A percentile compares a stretch with the other conserved stretches of the same genome.
These are phyloP conservation scores for Pararge aegeria DNA, from an alignment of 1,140 invertebrate species.

Conservation along the genomic window DNA sequence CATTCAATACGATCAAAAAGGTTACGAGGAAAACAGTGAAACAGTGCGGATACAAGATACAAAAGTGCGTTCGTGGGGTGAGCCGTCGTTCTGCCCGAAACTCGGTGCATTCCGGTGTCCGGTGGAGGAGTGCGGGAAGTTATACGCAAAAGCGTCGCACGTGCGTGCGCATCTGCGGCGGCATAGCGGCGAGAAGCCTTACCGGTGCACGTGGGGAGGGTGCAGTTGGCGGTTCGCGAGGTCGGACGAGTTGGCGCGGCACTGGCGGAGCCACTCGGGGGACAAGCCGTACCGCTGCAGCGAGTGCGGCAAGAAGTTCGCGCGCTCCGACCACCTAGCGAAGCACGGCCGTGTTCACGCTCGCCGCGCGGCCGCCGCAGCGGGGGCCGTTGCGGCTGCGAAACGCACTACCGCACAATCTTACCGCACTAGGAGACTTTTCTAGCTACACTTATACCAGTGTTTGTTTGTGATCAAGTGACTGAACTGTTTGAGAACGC, in stretches of 20 bases:
- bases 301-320: constrained; percentile 92
- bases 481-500: neutral
- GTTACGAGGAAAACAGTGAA: constrained; percentile 21
- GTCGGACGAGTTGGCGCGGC: constrained; percentile 94
- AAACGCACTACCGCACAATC: constrained; percentile 30
- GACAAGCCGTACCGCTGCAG: constrained; percentile 90
- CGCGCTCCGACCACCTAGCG: constrained; percentile 93
- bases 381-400: constrained; percentile 49
- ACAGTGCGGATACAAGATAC: constrained; percentile 33
- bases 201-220: constrained; percentile 92
- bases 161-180: constrained; percentile 95
- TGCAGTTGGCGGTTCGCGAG: constrained; percentile 96
- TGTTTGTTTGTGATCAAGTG: constrained; percentile 1
- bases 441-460: constrained; percentile 5
- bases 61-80: constrained; percentile 54
- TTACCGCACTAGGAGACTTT: constrained; percentile 35
- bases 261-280: constrained; percentile 90
- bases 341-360: constrained; percentile 93
- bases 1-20: constrained; percentile 32
- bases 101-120: constrained; percentile 81
- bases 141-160: constrained; percentile 96
- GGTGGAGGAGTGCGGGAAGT: constrained; percentile 82
- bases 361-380: constrained; percentile 58
- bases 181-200: constrained; percentile 97
- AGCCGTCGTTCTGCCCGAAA: constrained; percentile 57